These are phyloP conservation scores for Rhinatrema bivittatum DNA, from an alignment of 2,797 vertebrate species.

Conservation along the genomic window DNA sequence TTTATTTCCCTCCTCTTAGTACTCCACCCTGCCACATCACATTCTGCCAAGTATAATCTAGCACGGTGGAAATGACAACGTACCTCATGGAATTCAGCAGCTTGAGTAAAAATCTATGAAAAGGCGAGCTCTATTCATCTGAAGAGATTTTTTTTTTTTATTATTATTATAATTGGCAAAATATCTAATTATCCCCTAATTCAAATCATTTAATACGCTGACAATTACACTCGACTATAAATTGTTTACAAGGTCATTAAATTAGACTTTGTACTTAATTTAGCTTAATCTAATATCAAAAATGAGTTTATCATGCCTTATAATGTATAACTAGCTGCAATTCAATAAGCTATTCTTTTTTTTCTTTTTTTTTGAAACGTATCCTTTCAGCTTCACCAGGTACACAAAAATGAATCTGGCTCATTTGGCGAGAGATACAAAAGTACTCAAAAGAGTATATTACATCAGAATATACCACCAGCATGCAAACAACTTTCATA, in stretches of 20 bases:
- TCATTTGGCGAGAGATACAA: no score
- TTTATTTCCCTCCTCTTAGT: no score
- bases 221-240: conserved; percentile 26
- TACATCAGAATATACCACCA: no score
- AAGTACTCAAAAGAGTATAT: no score
- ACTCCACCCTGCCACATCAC: no score
- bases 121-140: conserved; percentile 6
- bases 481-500: no score
- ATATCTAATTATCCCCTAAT: conserved; percentile 13
- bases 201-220: conserved; percentile 21
- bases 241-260: conserved; percentile 27
- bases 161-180: background rate
- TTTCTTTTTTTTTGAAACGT: no score
- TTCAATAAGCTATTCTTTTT: conserved; percentile 42
- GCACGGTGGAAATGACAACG: conserved; percentile 3
- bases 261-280: conserved; percentile 26
- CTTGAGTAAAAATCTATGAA: conserved; percentile 9
- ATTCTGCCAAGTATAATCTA: no score
- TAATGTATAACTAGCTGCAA: conserved; percentile 47
- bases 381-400: no score
- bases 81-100: conserved; percentile 1
- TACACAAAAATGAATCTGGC: no score
- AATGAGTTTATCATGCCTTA: conserved; percentile 39
- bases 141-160: conserved; percentile 6
- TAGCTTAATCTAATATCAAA: conserved; percentile 28